A percentile compares a stretch with the other conserved stretches of the same genome.
phyloP scores from a whole-genome alignment of 2,113 vertebrate genomes.

The Hiodon tergisus region DNA sequence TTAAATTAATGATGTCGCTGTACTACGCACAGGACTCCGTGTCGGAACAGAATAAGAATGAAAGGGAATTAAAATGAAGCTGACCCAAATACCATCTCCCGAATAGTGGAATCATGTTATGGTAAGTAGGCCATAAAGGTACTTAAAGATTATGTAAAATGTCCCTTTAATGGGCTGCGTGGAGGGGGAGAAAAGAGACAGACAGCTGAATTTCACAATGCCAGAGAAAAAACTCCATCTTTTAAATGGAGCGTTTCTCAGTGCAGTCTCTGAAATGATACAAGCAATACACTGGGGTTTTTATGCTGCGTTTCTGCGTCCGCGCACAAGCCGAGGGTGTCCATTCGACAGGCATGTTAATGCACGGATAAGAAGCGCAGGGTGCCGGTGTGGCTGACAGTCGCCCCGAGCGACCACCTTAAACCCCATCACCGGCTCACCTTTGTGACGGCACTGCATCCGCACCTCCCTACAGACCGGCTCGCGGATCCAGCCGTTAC shows the following conservation, averaged over 20 bases:
- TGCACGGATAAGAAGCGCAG: not conserved
- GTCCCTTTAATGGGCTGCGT: slow-evolving; percentile 51
- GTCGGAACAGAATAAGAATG: slow-evolving; percentile 63
- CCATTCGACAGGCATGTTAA: slow-evolving; percentile 1
- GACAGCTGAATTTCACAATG: slow-evolving; percentile 35
- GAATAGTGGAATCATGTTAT: slow-evolving; percentile 67
- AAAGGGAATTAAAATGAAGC: slow-evolving; percentile 75
- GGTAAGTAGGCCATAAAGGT: slow-evolving; percentile 73
- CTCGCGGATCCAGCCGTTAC: too few relatives aligned
- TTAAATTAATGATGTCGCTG: slow-evolving; percentile 65
- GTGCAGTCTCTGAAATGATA: not conserved
- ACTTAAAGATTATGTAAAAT: slow-evolving; percentile 66
- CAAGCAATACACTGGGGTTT: not conserved
- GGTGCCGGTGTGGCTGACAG: too few relatives aligned
- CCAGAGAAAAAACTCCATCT: slow-evolving; percentile 16
- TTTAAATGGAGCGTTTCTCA: slow-evolving; percentile 1
- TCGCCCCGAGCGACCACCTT: too few relatives aligned
- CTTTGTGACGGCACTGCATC: too few relatives aligned
- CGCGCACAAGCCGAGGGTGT: not conserved
- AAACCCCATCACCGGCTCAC: too few relatives aligned
- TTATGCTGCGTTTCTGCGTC: not conserved
- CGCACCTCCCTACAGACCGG: too few relatives aligned
- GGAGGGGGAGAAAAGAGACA: slow-evolving; percentile 25
- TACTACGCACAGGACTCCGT: slow-evolving; percentile 46
- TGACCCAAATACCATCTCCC: slow-evolving; percentile 73